Evolutionary conservation across 2,797 vertebrate species (phyloP).

Genomic region (Lepilemur ruficaudatus): DNA sequence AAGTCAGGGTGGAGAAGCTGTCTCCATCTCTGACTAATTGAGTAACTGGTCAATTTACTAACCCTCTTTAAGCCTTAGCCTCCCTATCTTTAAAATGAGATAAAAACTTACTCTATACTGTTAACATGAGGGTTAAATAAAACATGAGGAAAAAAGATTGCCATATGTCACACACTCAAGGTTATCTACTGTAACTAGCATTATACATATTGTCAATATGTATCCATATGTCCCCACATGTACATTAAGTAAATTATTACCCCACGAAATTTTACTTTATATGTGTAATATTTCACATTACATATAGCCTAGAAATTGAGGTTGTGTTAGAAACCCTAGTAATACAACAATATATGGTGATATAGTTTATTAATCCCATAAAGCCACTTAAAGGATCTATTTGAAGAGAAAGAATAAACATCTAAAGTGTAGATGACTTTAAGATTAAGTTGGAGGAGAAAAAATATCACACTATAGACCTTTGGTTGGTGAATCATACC

Average conservation of each 20-base stretch:
- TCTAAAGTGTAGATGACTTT: not conserved
- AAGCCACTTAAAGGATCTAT: not conserved
- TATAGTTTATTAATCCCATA: not conserved
- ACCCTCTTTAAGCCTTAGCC: not conserved
- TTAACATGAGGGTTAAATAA: not conserved
- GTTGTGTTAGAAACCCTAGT: not conserved
- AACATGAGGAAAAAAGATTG: not conserved
- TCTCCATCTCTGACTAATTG: not conserved
- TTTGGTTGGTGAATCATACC: constrained; percentile 13
- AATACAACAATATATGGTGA: not conserved
- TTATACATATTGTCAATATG: not conserved
- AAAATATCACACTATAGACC: not conserved
- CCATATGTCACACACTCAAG: not conserved
- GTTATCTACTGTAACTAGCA: not conserved
- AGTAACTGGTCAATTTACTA: not conserved
- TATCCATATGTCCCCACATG: not conserved
- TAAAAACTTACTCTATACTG: not conserved
- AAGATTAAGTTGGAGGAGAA: not conserved
- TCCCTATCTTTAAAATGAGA: not conserved
- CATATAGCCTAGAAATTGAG: not conserved
- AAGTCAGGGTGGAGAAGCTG: not conserved
- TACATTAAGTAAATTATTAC: not conserved
- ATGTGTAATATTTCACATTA: not conserved
- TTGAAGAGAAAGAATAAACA: not conserved
- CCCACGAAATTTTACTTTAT: not conserved